Conservation (phyloP, 2,113 vertebrate species). For the Alethe diademata region DNA sequence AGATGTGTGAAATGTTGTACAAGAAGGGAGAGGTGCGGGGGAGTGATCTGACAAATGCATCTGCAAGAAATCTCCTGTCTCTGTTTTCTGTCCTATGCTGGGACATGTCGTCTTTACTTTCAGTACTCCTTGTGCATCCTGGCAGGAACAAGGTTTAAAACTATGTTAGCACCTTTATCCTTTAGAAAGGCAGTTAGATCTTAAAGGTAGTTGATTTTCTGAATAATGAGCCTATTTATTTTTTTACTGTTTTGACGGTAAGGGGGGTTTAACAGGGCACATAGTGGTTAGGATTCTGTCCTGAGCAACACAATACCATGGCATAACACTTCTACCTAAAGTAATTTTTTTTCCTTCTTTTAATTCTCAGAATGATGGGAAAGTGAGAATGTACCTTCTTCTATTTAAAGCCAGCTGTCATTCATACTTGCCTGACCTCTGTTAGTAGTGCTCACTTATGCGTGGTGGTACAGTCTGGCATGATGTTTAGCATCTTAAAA, state of each 20-base stretch:
- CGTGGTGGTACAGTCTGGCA: neutral
- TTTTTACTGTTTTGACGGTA: neutral
- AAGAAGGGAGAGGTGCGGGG: neutral
- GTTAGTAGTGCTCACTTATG: neutral
- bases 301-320: neutral
- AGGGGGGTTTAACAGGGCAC: neutral
- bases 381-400: neutral
- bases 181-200: neutral
- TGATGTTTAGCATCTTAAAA: neutral
- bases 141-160: neutral
- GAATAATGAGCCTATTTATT: neutral
- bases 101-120: neutral
- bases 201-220: neutral
- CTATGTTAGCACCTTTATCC: neutral
- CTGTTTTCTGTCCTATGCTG: neutral
- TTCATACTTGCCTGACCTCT: neutral
- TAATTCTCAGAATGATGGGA: neutral
- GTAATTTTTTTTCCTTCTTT: neutral
- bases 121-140: neutral
- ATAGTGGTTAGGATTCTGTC: neutral
- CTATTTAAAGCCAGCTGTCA: neutral
- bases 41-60: neutral
- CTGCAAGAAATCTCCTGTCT: neutral
- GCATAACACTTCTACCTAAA: neutral
- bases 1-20: neutral